phyloP scores from a whole-genome alignment of 2,888 invertebrate genomes.

The Ennomos erosarius region DNA sequence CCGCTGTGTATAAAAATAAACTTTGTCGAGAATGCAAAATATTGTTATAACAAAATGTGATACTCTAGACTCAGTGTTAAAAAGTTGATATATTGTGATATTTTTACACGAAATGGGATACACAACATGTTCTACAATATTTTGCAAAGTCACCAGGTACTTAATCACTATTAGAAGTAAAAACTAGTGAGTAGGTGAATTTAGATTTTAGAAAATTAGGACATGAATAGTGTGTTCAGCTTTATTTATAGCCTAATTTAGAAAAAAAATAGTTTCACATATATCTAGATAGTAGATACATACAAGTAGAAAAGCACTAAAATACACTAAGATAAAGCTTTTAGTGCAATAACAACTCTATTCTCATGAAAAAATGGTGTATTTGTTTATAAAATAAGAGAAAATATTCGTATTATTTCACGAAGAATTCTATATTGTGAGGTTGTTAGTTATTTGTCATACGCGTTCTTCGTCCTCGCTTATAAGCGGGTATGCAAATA shows the following conservation, averaged over 20 bases:
- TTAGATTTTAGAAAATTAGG: constrained; percentile 18
- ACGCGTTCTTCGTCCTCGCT: too few species aligned
- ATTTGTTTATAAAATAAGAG: too few species aligned
- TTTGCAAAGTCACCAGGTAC: constrained; percentile 23
- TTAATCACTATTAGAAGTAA: constrained; percentile 4
- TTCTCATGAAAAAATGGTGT: not conserved
- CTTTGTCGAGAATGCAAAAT: constrained; percentile 7
- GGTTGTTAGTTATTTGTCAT: too few species aligned
- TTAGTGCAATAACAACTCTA: constrained; percentile 6
- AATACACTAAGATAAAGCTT: constrained; percentile 5
- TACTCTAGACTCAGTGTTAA: constrained; percentile 6
- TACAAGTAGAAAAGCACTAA: constrained; percentile 14
- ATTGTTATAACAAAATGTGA: constrained; percentile 7
- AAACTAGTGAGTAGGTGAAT: constrained; percentile 17
- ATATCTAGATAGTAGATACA: constrained; percentile 4
- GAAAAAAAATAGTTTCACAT: constrained; percentile 2
- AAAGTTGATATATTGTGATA: constrained; percentile 6
- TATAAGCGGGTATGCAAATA: too few species aligned
- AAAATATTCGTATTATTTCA: too few species aligned
- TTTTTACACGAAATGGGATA: constrained; percentile 19
- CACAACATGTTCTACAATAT: constrained; percentile 16
- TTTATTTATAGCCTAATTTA: constrained; percentile 1
- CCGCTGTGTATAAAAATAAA: constrained; percentile 17
- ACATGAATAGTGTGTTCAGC: constrained; percentile 1
- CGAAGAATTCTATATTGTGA: too few species aligned